Evolutionary conservation across 2,888 invertebrate genomes (phyloP), one percentile per base, ranked within the genome.

Genomic region (Caenorhabditis panamensis): DNA sequence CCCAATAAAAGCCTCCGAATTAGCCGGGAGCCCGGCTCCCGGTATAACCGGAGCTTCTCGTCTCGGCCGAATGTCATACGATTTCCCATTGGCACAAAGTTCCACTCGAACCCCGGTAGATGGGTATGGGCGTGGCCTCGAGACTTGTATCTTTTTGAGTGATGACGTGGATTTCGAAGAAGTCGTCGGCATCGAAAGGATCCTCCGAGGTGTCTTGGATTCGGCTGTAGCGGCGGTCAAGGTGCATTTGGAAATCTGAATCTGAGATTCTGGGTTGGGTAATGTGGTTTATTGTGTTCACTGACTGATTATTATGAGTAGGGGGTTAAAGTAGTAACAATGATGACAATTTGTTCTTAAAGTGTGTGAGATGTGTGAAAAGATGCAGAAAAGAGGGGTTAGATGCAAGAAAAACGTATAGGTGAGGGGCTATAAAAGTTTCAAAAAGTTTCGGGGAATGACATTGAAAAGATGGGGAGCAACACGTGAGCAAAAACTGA

Each of bases 61-160:
- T 20, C 68, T 8, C 20, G 83, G 82, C 6, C 86, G 75, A 16
- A 87, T 64, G 26, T 81, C 83, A 54, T 86, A 87, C 4, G 28
- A 49, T 8, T 47, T 79, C 9, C 72, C 79, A 41, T 81, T 83
- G 11, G 86, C 81, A 26, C 83, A 77, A 66, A 87, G 56, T 53
- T 87, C 86, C 2, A 87, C 80, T n/a, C 84, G 68, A 20, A 84
- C 80, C 11, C 85, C 85, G 8, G 58, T 63, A 3, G 84, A 77
- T 1, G 87, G 87, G 62, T 86, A 86, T 6, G 87, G 86, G 22
- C 84, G 79, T 8, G 80, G 79, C 36, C 85, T 71, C n/a, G 54
- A 77, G 18, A 76, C 61, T 41, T 76, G 75, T 47, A 80, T 69
- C 58, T 80, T 80, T 28, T 58, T 62, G 5, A 69, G 59, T 4